Evolutionary conservation across 37 sponge, comb jelly and placozoan genomes (phyloP).

Genomic region (Eunapius fragilis): DNA sequence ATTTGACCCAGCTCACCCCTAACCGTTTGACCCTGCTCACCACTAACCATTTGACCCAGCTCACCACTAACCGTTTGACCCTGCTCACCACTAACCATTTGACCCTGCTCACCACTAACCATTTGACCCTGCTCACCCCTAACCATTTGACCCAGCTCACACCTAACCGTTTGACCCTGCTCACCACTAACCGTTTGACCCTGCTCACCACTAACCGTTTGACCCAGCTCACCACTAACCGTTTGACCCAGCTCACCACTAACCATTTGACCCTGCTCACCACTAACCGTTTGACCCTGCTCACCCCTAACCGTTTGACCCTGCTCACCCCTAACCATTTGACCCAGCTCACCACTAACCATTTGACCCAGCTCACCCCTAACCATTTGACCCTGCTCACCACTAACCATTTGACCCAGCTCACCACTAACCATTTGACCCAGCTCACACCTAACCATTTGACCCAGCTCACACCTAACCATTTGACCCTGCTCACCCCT

Average conservation of each 20-base stretch:
- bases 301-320: neutral
- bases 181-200: neutral
- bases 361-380: neutral
- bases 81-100: too few relatives aligned
- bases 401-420: neutral
- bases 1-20: neutral
- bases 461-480: neutral
- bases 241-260: neutral
- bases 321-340: too few relatives aligned
- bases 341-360: neutral
- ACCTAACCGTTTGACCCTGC: neutral
- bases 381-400: neutral
- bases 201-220: too few relatives aligned
- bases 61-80: neutral
- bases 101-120: neutral
- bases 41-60: neutral
- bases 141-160: neutral
- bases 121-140: neutral
- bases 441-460: too few relatives aligned
- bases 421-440: too few relatives aligned
- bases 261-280: neutral
- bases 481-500: neutral
- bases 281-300: neutral
- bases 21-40: neutral
- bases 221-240: neutral